Evolutionary conservation across 2,797 vertebrate species (phyloP), one percentile per base, ranked within the genome.

Genomic region (Sternarchorhynchus goeldii): DNA sequence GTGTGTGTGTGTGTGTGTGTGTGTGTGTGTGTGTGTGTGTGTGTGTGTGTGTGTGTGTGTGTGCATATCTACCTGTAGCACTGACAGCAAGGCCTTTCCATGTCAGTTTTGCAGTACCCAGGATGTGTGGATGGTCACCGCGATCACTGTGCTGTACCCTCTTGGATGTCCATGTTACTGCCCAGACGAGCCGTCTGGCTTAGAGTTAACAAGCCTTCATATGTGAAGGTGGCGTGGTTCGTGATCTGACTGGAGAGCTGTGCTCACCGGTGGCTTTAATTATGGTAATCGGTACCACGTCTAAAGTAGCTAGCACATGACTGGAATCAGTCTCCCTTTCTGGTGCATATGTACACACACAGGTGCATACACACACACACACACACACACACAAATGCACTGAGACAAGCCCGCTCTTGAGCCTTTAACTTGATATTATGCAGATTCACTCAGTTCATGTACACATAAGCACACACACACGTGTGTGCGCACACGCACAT

Each of bases 251-350:
- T 12, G 34, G 1, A 70, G 16, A 69, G 39, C 53, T 41, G 45
- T 29, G 4, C 31, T 12, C 60, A 18, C 55, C 3, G 31, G 8
- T 29, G 5, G 55, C n/a, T 79, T 74, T 77, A 73, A 80, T 82
- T 63, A 78, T 69, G 64, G 21, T 78, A 70, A 75, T 82, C 20
- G 10, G 18, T 62, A 29, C 17, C 21, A 2, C 57, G 62, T 53
- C 73, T 41, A 58, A 64, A 59, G 45, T 56, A 17, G 14, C 21
- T 45, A 50, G 32, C 21, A 58, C 39, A 5, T 39, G 2, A 34
- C 18, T 72, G 73, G 82, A 85, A 81, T 78, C 85, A n/a, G n/a
- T n/a, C n/a, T n/a, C n/a, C n/a, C 65, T 29, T 29, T 77, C 65
- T 78, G 4, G 53, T 41, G 55, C 59, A 18, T 25, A 45, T 10